Evolutionary conservation across 2,888 invertebrate genomes (phyloP).

Genomic region (Philereme vetulata): DNA sequence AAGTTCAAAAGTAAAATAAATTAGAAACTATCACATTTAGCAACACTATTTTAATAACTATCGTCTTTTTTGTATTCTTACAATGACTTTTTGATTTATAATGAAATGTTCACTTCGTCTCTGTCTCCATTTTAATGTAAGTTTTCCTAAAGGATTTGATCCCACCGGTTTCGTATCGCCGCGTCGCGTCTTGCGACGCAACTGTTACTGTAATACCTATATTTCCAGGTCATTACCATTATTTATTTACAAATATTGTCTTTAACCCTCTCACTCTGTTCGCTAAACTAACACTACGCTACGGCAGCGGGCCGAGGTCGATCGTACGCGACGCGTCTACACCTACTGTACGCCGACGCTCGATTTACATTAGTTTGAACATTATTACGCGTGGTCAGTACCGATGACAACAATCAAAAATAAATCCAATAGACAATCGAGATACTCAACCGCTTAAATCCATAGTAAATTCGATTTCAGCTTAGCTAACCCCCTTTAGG

Average conservation of each 20-base stretch:
- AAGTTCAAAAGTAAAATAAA: conserved; percentile 76
- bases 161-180: conserved; percentile 82
- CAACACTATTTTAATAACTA: conserved; percentile 80
- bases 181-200: conserved; percentile 57
- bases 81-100: conserved; percentile 69
- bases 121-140: conserved; percentile 77
- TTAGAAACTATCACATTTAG: conserved; percentile 83
- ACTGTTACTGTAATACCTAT: conserved; percentile 74
- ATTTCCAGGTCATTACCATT: conserved; percentile 78
- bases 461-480: conserved; percentile 82
- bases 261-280: conserved; percentile 84
- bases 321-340: conserved; percentile 72
- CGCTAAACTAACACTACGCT: conserved; percentile 80
- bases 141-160: conserved; percentile 84
- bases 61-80: conserved; percentile 78
- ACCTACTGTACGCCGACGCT: conserved; percentile 37
- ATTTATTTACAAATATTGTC: conserved; percentile 85
- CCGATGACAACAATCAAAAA: conserved; percentile 66
- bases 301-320: conserved; percentile 77
- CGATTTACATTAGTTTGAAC: conserved; percentile 61
- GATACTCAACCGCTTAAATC: conserved; percentile 78
- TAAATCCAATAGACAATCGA: conserved; percentile 71
- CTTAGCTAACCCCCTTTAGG: conserved; percentile 68
- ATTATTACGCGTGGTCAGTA: conserved; percentile 67
- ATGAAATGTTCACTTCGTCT: conserved; percentile 71